These are phyloP conservation scores for Pachyrhynchus sulphureomaculatus DNA, from an alignment of 1,140 invertebrate species.

Conservation along the genomic window DNA sequence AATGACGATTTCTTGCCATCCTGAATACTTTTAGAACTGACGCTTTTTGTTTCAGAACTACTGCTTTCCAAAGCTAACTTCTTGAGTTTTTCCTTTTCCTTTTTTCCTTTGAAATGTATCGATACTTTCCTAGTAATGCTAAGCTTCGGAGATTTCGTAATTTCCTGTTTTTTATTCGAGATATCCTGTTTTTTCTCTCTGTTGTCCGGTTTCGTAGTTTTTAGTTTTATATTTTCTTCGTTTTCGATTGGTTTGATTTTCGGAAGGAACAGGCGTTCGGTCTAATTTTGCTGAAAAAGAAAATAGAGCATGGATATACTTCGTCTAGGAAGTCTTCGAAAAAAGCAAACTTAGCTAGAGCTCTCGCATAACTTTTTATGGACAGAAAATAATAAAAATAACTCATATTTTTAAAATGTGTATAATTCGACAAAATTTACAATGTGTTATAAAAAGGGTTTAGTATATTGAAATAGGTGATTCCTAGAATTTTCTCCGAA, in stretches of 20 bases:
- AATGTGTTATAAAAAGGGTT: too few species aligned
- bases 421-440: too few species aligned
- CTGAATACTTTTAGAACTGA: conserved; percentile 2
- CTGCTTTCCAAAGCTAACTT: conserved; percentile 8
- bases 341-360: too few species aligned
- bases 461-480: too few species aligned
- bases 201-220: conserved; percentile 51
- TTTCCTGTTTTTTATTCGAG: conserved; percentile 15
- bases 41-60: conserved; percentile 6
- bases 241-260: conserved; percentile 44
- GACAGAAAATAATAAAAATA: too few species aligned
- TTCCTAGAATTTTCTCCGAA: too few species aligned
- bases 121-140: conserved; percentile 46
- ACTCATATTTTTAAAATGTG: too few species aligned
- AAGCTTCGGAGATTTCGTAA: conserved; percentile 39
- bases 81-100: conserved; percentile 39
- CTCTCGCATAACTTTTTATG: too few species aligned
- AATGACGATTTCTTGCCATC: conserved; percentile 11
- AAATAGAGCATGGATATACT: too few species aligned
- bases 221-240: conserved; percentile 51
- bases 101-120: conserved; percentile 50
- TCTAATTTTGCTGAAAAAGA: too few species aligned
- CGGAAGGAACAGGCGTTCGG: background rate
- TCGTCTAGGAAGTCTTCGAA: too few species aligned
- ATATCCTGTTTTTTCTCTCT: conserved; percentile 41